Conservation (phyloP, 2,797 vertebrate genomes). For the Ctenopoma kingsleyae region DNA sequence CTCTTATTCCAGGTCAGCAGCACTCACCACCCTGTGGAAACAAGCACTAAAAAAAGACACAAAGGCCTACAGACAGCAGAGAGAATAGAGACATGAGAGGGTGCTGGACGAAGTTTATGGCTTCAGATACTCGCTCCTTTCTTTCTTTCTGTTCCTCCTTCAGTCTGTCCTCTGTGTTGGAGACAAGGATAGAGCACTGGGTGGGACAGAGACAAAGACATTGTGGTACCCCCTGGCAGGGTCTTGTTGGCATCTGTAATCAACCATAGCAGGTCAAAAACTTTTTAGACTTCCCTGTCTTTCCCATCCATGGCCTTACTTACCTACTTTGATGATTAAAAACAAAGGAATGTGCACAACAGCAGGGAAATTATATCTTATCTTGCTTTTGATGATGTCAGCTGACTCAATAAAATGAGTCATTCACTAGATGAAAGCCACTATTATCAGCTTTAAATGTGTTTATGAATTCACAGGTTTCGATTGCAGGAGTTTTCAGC, state of each 20-base stretch:
- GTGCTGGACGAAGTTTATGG: slow-evolving; percentile 74
- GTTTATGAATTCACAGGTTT: slow-evolving; percentile 60
- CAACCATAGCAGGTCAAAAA: slow-evolving; percentile 60
- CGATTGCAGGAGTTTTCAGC: slow-evolving; percentile 5
- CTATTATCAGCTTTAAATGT: slow-evolving; percentile 44
- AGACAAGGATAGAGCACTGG: slow-evolving; percentile 51
- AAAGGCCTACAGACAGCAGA: slow-evolving; percentile 65
- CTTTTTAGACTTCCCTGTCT: slow-evolving; percentile 16
- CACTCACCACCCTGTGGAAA: slow-evolving; percentile 44
- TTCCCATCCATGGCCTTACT: slow-evolving; percentile 29
- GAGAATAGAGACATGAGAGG: slow-evolving; percentile 72
- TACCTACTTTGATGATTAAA: slow-evolving; percentile 24
- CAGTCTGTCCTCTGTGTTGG: slow-evolving; percentile 43
- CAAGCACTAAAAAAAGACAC: slow-evolving; percentile 57
- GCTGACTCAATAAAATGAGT: slow-evolving; percentile 32
- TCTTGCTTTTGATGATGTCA: slow-evolving; percentile 32
- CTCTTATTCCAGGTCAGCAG: slow-evolving; percentile 77
- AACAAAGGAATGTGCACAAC: slow-evolving; percentile 41
- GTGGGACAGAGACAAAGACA: slow-evolving; percentile 62
- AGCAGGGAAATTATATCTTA: slow-evolving; percentile 34
- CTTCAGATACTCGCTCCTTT: slow-evolving; percentile 64
- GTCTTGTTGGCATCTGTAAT: slow-evolving; percentile 58
- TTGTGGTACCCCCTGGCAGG: slow-evolving; percentile 35
- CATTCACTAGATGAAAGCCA: slow-evolving; percentile 46
- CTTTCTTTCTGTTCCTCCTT: slow-evolving; percentile 45